These are phyloP conservation scores for Pogonocherus hispidulus DNA, from an alignment of 2,888 invertebrate species.

Conservation along the genomic window DNA sequence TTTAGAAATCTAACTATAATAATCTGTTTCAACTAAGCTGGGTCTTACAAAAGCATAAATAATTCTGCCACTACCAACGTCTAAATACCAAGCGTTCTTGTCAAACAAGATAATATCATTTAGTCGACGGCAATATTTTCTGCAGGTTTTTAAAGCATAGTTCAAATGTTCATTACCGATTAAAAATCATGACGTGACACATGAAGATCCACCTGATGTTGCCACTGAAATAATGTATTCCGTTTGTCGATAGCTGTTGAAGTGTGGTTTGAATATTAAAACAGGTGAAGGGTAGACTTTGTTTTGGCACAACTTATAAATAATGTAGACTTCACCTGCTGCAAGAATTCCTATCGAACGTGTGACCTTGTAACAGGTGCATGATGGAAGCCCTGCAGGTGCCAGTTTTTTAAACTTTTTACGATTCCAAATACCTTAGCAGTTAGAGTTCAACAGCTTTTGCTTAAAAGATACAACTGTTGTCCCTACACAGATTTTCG, in stretches of 20 bases:
- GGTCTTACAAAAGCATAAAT: too few species aligned
- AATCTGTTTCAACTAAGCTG: too few species aligned
- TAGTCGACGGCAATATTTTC: too few species aligned
- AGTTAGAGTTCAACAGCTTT: slow-evolving; percentile 3
- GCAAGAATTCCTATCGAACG: slow-evolving; percentile 57
- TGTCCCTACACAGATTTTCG: not conserved
- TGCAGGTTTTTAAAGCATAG: too few species aligned
- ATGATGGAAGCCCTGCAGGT: slow-evolving; percentile 45
- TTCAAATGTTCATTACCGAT: too few species aligned
- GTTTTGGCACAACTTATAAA: slow-evolving; percentile 54
- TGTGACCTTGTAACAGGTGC: slow-evolving; percentile 61
- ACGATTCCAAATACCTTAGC: slow-evolving; percentile 12
- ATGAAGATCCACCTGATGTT: too few species aligned
- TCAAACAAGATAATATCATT: too few species aligned
- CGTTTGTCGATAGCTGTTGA: slow-evolving; percentile 8
- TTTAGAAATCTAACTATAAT: too few species aligned
- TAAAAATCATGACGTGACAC: too few species aligned
- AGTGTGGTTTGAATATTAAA: slow-evolving; percentile 27
- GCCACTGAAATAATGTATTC: not conserved
- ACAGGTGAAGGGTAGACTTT: slow-evolving; percentile 39
- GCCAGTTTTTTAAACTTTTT: slow-evolving; percentile 34
- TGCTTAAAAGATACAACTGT: not conserved
- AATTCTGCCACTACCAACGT: too few species aligned
- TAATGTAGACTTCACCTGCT: slow-evolving; percentile 59
- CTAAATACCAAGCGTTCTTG: too few species aligned